phyloP scores from a whole-genome alignment of 2,113 vertebrate genomes.

The Eretmochelys imbricata region DNA sequence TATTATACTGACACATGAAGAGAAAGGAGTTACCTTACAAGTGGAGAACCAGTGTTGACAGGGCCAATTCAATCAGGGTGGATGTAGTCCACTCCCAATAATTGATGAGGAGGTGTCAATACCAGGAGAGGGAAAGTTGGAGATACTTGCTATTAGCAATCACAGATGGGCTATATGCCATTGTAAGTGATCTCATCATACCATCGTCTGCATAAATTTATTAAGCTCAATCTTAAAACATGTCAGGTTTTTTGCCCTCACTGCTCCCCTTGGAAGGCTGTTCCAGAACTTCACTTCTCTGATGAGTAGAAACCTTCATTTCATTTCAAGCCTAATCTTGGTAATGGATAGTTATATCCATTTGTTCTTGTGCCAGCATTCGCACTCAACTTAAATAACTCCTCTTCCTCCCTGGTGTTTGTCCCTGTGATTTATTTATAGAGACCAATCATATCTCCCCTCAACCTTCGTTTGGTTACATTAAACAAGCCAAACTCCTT shows the following conservation, averaged over 20 bases:
- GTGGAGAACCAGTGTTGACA: too few relatives aligned
- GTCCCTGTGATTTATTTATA: background rate
- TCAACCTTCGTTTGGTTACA: background rate
- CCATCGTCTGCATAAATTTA: background rate
- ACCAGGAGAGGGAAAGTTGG: too few relatives aligned
- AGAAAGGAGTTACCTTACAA: too few relatives aligned
- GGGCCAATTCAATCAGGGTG: too few relatives aligned
- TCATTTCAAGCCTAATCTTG: background rate
- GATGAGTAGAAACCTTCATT: background rate
- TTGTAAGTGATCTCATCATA: background rate
- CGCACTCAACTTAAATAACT: background rate
- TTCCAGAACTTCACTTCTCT: background rate
- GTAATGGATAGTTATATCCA: background rate
- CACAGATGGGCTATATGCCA: background rate
- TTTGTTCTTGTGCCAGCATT: background rate
- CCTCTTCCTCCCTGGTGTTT: background rate
- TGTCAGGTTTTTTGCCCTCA: background rate
- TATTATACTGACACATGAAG: too few relatives aligned
- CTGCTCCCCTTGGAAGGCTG: background rate
- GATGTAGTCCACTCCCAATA: too few relatives aligned
- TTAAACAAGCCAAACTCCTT: background rate
- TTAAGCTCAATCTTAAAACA: background rate
- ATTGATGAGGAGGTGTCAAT: too few relatives aligned
- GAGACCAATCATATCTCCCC: background rate
- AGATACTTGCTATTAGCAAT: background rate